Conservation (phyloP, 2,888 invertebrate genomes). For the Criorhina ranunculi region DNA sequence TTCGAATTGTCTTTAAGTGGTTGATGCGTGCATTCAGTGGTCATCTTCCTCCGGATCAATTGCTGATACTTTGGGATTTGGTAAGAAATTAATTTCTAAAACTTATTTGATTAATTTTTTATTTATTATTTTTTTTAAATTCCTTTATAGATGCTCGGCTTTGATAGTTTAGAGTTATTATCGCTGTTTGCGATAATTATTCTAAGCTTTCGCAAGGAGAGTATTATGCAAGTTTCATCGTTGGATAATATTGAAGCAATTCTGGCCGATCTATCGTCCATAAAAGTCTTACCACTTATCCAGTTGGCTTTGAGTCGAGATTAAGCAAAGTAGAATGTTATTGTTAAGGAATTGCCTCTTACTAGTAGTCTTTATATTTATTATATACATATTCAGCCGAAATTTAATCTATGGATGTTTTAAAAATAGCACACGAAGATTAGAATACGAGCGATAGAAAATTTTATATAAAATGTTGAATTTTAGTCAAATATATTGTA, state of each 20-base stretch:
- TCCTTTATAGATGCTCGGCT: conserved; percentile 88
- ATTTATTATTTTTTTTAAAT: background rate
- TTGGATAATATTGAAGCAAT: conserved; percentile 94
- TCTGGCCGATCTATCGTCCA: conserved; percentile 93
- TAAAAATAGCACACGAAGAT: background rate
- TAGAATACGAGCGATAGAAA: background rate
- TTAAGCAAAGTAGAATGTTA: conserved; percentile 78
- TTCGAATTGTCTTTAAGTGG: conserved; percentile 97
- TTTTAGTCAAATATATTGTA: conserved; percentile 17
- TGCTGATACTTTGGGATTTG: conserved; percentile 96
- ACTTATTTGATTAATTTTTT: background rate
- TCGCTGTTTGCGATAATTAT: conserved; percentile 94
- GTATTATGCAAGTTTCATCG: conserved; percentile 90
- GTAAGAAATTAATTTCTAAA: conserved; percentile 79
- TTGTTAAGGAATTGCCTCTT: background rate
- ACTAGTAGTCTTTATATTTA: background rate
- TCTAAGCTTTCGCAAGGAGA: conserved; percentile 93
- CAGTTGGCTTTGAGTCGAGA: conserved; percentile 91
- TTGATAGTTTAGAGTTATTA: conserved; percentile 95
- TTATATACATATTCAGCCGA: background rate
- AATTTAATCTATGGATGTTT: background rate
- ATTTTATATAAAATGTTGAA: conserved; percentile 33
- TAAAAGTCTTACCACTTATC: conserved; percentile 93
- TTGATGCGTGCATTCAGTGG: conserved; percentile 98
- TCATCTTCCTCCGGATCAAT: conserved; percentile 95